These are phyloP conservation scores for Cryptus viduatorius DNA, from an alignment of 2,888 invertebrate genomes.

Conservation along the genomic window DNA sequence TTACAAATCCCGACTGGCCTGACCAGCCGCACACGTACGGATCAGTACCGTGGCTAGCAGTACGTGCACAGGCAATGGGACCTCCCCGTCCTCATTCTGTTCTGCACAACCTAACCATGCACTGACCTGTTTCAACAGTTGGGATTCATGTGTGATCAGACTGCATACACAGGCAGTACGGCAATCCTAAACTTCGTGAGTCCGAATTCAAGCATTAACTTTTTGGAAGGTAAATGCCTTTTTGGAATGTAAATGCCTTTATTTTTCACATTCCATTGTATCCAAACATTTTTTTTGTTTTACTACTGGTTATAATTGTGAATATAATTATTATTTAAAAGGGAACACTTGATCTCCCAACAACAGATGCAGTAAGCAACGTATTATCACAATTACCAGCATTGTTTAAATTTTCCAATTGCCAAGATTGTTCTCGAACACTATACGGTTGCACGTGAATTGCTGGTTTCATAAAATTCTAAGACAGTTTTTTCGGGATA, in stretches of 20 bases:
- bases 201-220: neutral
- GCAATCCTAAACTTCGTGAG: conserved; percentile 5
- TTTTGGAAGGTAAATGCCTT: neutral
- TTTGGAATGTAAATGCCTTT: neutral
- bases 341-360: neutral
- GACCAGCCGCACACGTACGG: conserved; percentile 40
- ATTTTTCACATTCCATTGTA: neutral
- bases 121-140: conserved; percentile 20
- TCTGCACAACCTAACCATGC: conserved; percentile 32
- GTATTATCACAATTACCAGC: neutral
- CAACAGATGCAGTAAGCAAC: neutral
- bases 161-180: conserved; percentile 6
- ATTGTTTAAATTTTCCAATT: no score
- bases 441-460: no score
- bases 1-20: conserved; percentile 55
- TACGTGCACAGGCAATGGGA: conserved; percentile 49
- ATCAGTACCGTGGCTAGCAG: conserved; percentile 18
- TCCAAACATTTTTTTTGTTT: neutral
- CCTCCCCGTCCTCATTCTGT: conserved; percentile 6
- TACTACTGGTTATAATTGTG: neutral
- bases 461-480: no score
- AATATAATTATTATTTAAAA: neutral
- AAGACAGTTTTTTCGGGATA: no score
- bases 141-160: conserved; percentile 39
- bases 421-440: no score